Base-by-base conservation (phyloP, 35 echinoderm and acorn worm species). In the Apostichopus californicus region DNA sequence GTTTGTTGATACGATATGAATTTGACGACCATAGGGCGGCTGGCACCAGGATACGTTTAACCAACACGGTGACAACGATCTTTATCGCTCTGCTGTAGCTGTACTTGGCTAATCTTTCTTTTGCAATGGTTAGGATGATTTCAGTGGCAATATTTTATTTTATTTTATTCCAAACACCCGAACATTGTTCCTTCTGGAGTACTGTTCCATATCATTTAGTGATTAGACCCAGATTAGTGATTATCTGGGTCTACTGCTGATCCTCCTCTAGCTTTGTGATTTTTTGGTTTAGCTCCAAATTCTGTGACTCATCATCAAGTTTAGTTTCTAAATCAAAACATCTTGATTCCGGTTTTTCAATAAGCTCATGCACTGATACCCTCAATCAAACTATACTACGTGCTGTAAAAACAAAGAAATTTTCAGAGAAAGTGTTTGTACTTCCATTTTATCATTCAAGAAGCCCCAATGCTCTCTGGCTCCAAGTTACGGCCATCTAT, bases 181-280 rank as follows among this genome's bases (percentile, higher is more conserved):
- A 61, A 87, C 24, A 25, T 87, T 87, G 21, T 87, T 87, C 24
- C 53, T 24, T 57, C 55, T 2, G 21, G 55, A 56, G 21, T 87
- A 87, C 83, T 87, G 83, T 60, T 87, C 83, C 83, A 87, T 60
- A 46, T 87, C 83, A 65, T 87, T 87, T 9, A 87, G 9, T 56
- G 83, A 87, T 15, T 87, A 34, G 28, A 34, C 28, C 28, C 28
- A 34, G 28, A 34, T 34, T 34, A 34, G 28, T 34, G 28, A 34
- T 0, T 34, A 34, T 85, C 52, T 85, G 24, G 21, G 55, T 85
- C 52, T 85, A 54, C 55, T 5, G 81, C 55, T 85, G 81, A 6
- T 23, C 11, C 21, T 85, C 81, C 17, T 55, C 46, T 12, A 85
- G 9, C 1, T 85, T 55, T 8, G 7, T 56, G 24, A 85, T 10